Evolutionary conservation across 2,888 invertebrate species (phyloP).

Genomic region (Mycalesis mineus): DNA sequence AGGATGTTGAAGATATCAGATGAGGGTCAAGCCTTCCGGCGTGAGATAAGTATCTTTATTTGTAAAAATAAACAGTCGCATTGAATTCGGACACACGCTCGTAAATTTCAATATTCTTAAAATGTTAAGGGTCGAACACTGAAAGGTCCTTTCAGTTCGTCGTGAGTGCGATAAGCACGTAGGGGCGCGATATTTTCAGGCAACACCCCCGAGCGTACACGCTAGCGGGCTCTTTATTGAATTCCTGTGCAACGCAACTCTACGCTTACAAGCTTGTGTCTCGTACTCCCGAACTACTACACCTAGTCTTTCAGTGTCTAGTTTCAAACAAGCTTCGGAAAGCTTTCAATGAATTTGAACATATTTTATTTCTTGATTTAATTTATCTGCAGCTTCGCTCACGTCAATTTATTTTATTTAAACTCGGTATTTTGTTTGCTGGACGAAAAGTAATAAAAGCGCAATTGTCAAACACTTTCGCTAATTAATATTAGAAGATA

Average conservation of each 20-base stretch:
- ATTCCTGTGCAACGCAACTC: slow-evolving; percentile 41
- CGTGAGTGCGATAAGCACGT: slow-evolving; percentile 59
- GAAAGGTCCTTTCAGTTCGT: slow-evolving; percentile 56
- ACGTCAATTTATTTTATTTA: too few species aligned
- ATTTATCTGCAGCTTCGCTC: too few species aligned
- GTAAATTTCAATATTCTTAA: slow-evolving; percentile 61
- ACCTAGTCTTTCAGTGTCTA: not conserved
- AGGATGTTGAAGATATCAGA: slow-evolving; percentile 23
- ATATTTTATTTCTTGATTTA: too few species aligned
- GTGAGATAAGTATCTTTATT: slow-evolving; percentile 33
- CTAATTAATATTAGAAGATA: too few species aligned
- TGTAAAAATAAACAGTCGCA: slow-evolving; percentile 39
- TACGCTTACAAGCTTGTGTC: slow-evolving; percentile 2
- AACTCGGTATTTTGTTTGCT: too few species aligned
- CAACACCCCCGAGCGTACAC: slow-evolving; percentile 40
- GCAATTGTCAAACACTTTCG: too few species aligned
- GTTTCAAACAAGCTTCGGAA: not conserved
- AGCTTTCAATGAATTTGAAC: not conserved
- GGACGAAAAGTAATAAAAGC: too few species aligned
- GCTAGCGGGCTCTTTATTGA: slow-evolving; percentile 49
- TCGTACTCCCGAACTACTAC: not conserved
- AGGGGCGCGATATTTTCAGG: slow-evolving; percentile 51
- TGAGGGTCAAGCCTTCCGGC: slow-evolving; percentile 17
- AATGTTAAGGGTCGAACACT: slow-evolving; percentile 55
- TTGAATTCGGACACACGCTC: slow-evolving; percentile 42